phyloP scores from a whole-genome alignment of 2,113 vertebrate species.

The Poecile atricapillus region DNA sequence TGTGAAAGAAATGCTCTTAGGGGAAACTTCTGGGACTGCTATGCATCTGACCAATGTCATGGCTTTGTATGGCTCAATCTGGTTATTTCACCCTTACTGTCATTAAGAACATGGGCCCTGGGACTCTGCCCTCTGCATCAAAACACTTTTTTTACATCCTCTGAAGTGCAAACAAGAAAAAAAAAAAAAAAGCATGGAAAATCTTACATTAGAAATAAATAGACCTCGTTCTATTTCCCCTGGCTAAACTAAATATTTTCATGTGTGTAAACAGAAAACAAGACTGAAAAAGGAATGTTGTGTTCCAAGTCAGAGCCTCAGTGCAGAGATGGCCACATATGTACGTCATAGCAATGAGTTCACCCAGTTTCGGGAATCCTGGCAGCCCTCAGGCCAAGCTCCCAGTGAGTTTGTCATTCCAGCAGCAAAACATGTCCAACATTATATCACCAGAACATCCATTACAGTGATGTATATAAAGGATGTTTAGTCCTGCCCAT shows the following conservation, averaged over 20 bases:
- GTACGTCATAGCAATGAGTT: background rate
- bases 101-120: background rate
- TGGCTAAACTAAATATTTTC: background rate
- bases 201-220: background rate
- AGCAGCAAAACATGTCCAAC: background rate
- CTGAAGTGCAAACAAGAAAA: background rate
- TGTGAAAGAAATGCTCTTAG: background rate
- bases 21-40: background rate
- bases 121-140: background rate
- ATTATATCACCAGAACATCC: background rate
- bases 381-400: background rate
- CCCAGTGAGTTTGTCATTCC: background rate
- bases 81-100: background rate
- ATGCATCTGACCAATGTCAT: background rate
- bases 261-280: background rate
- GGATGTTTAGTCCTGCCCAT: background rate
- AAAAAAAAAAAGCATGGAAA: background rate
- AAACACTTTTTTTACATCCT: background rate
- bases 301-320: background rate
- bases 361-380: background rate
- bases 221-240: background rate
- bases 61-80: background rate
- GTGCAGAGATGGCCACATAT: accelerated
- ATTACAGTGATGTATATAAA: background rate
- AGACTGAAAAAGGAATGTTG: background rate